Conservation (phyloP, 1,140 invertebrate species). For the Temnothorax longispinosus region DNA sequence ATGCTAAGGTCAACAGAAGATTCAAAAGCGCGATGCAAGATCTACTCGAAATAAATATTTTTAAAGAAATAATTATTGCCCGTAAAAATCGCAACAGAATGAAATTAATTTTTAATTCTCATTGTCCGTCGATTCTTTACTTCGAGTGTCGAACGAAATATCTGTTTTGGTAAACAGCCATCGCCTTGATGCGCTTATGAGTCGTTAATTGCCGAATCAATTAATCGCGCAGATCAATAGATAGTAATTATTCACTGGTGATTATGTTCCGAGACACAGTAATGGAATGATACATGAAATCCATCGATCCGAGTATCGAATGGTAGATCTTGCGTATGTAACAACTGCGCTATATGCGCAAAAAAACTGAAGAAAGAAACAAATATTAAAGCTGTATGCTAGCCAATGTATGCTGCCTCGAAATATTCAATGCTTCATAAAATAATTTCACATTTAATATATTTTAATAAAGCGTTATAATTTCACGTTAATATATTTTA, state of each 20-base stretch:
- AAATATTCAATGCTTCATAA: not conserved
- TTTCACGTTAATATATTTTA: not conserved
- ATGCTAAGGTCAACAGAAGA: not conserved
- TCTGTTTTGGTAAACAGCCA: not conserved
- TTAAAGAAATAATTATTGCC: not conserved
- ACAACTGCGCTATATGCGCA: not conserved
- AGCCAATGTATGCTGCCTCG: no score
- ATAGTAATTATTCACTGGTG: not conserved
- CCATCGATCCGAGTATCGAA: not conserved
- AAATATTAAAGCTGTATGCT: not conserved
- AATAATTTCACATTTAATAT: not conserved
- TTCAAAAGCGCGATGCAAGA: not conserved
- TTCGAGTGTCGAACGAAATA: not conserved
- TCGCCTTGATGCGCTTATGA: not conserved
- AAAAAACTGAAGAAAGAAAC: not conserved
- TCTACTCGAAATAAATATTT: not conserved
- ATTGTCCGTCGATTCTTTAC: not conserved
- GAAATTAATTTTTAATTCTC: not conserved
- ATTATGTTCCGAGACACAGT: not conserved
- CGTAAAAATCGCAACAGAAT: not conserved
- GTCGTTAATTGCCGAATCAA: not conserved
- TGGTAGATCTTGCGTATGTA: not conserved
- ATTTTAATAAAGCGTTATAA: not conserved
- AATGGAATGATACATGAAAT: not conserved
- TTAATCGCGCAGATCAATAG: not conserved